phyloP scores from a whole-genome alignment of 2,797 vertebrate genomes.

The Karalla daura region DNA sequence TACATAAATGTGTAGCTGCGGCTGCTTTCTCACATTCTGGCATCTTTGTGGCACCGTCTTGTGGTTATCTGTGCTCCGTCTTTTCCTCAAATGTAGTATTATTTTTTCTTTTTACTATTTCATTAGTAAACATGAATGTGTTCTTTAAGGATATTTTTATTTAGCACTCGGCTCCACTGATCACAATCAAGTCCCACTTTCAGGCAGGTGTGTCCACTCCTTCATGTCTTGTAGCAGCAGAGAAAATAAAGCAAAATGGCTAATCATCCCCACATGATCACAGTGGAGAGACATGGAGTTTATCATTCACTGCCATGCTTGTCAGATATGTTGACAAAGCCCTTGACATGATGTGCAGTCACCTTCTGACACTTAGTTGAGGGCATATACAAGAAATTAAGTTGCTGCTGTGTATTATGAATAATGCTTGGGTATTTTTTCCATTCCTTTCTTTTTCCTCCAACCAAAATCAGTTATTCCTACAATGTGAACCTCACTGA shows the following conservation, averaged over 20 bases:
- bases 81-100: background rate
- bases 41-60: background rate
- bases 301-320: background rate
- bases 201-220: background rate
- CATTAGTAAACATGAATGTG: too few relatives aligned
- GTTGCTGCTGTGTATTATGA: constrained; percentile 18
- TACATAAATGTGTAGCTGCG: constrained; percentile 14
- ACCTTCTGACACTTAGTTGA: constrained; percentile 7
- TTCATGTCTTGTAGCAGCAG: background rate
- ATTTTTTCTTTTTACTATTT: background rate
- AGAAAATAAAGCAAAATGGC: background rate
- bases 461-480: background rate
- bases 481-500: background rate
- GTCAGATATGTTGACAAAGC: constrained; percentile 3
- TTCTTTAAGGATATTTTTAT: background rate
- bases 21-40: constrained; percentile 11
- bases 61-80: background rate
- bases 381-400: constrained; percentile 12
- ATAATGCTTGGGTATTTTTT: constrained; percentile 1
- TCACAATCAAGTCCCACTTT: constrained; percentile 3
- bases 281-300: background rate
- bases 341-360: constrained; percentile 5
- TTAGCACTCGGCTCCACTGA: constrained; percentile 20
- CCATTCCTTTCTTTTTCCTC: background rate
- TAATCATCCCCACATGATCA: background rate